Evolutionary conservation across 2,888 invertebrate species (phyloP), one percentile per base, ranked within the genome.

Genomic region (Epinotia demarniana): DNA sequence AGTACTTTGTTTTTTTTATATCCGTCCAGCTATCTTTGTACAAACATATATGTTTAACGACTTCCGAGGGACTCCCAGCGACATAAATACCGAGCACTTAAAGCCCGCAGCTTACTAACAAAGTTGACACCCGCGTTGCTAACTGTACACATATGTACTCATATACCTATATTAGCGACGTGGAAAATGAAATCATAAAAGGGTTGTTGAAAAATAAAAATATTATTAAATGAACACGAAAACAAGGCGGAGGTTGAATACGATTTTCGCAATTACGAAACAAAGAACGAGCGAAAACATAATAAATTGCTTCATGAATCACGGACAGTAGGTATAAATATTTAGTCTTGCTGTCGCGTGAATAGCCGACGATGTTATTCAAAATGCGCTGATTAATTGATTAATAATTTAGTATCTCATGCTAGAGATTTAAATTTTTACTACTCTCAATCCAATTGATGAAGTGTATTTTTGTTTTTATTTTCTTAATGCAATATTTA

Each of bases 301-400:
- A 75, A 71, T 71, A 75, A 60, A 75, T 71, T 71, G 71, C 71
- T 43, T 4, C 60, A 66, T 75, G 71, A 75, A 75, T 71, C 75
- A 75, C 18, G 39, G 27, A 62, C 69, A 70, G 53, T 39, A 58
- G 53, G 68, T 75, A 64, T 66, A n/a, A n/a, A n/a, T n/a, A 6
- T 53, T 9, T 39, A 9, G 57, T 74, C 69, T 69, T 69, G 69
- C 16, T 69, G 43, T 46, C 19, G 58, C 58, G 58, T 58, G 23
- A 46, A 58, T 27, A n/a, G 43, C 33, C 19, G 16, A 69, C n/a
- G 33, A 46, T 58, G 18, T 63, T 53, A 70, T 70, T 63, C 63
- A 16, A 53, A 58, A 57, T 71, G 49, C 46, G 55, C 61, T 12
- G 57, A 57, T 57, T 18, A 33, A 75, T 66, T 57, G 49, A 70